Percentiles rank a stretch among this genome's conserved stretches.
phyloP scores from a whole-genome alignment of 2,888 invertebrate species.

The Lordiphosa andalusiaca region DNA sequence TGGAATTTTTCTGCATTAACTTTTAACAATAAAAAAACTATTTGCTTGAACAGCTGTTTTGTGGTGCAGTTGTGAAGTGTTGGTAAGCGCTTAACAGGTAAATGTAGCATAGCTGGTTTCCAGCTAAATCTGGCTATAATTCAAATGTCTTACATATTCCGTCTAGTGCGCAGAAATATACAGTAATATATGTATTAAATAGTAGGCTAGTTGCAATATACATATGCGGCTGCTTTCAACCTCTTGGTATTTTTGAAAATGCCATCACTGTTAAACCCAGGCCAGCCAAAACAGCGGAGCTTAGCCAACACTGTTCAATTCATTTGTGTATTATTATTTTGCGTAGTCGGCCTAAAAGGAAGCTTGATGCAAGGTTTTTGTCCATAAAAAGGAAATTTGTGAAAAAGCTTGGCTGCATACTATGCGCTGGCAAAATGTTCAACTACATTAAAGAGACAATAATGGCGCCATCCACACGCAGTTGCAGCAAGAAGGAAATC shows the following conservation, averaged over 20 bases:
- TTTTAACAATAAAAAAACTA: constrained; percentile 34
- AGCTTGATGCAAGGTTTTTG: constrained; percentile 59
- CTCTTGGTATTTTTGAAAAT: too few species aligned
- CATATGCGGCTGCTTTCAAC: too few species aligned
- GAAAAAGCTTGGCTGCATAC: background rate
- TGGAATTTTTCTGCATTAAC: constrained; percentile 26
- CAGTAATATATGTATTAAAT: too few species aligned
- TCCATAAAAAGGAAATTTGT: constrained; percentile 15
- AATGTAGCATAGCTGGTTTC: too few species aligned
- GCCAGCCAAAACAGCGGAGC: background rate
- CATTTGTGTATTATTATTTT: constrained; percentile 33
- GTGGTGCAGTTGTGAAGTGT: constrained; percentile 33
- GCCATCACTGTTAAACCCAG: background rate
- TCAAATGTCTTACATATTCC: too few species aligned
- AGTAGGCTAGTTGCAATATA: too few species aligned
- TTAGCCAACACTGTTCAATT: constrained; percentile 17
- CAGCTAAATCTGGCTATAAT: too few species aligned
- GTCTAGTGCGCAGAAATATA: too few species aligned
- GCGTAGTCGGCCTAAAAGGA: constrained; percentile 44
- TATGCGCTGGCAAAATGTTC: constrained; percentile 39
- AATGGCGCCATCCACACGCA: constrained; percentile 64
- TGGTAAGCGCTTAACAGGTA: constrained; percentile 14
- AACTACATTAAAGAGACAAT: constrained; percentile 62
- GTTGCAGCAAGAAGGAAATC: constrained; percentile 25
- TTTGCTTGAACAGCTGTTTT: constrained; percentile 52